Conservation (phyloP, 1,140 invertebrate genomes). For the Dendrolimus kikuchii region DNA sequence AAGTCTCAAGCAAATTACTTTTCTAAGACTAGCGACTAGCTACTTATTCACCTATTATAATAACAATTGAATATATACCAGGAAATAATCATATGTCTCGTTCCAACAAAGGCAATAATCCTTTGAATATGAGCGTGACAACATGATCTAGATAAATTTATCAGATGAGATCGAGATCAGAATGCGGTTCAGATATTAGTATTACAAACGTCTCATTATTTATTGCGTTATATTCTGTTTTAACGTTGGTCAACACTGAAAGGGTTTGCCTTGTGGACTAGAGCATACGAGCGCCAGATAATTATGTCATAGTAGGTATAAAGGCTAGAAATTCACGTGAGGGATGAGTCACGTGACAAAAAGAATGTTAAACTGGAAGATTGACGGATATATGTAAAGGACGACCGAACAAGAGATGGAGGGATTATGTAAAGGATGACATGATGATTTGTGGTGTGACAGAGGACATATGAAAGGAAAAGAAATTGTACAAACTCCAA, state of each 20-base stretch:
- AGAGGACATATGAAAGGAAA: too few species aligned
- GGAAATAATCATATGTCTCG: conserved; percentile 27
- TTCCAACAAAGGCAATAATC: conserved; percentile 18
- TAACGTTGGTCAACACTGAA: not conserved
- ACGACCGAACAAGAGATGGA: too few species aligned
- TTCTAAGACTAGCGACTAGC: conserved; percentile 35
- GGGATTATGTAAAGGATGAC: too few species aligned
- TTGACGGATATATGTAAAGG: too few species aligned
- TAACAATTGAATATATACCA: conserved; percentile 36
- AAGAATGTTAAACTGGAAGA: too few species aligned
- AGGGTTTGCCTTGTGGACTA: not conserved
- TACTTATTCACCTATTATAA: conserved; percentile 29
- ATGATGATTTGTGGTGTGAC: too few species aligned
- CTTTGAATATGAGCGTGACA: conserved; percentile 29
- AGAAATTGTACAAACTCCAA: too few species aligned
- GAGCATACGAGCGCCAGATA: too few species aligned
- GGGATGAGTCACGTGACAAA: too few species aligned
- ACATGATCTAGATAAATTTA: conserved; percentile 37
- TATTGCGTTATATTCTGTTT: conserved; percentile 39
- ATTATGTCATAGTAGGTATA: too few species aligned
- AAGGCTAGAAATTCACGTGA: too few species aligned
- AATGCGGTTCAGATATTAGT: conserved; percentile 44
- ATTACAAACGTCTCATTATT: conserved; percentile 50
- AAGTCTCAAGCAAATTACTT: conserved; percentile 29
- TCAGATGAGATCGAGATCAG: conserved; percentile 51